Base-by-base conservation (phyloP, 1,140 invertebrate species). In the Drosophila navojoa region DNA sequence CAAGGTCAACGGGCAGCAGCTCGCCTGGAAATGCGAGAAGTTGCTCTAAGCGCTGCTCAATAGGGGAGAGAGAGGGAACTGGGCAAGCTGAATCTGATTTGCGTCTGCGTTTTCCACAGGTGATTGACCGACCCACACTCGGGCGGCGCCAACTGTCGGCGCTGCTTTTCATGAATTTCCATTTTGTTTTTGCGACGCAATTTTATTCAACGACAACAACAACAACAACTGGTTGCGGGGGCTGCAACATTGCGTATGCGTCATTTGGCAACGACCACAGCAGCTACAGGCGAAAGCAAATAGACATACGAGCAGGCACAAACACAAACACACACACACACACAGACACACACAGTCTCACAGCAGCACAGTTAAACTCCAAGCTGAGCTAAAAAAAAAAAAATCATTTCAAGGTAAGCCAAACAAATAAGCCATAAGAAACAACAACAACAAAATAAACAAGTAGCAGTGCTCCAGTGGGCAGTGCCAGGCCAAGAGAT, bases 101-200 rank as follows among this genome's bases (percentile, higher is more conserved):
- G 44, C 52, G 22, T 44, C 16, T 57, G 29, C 11, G n/a, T 29
- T 25, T 42, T 25, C 42, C 5, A 10, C 16, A 42, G 68, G 68
- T 71, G 68, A 64, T 22, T 71, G 68, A 71, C 68, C 60, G 60
- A 49, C 63, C 19, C 57, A 53, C 61, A 13, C 50, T 5, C 15
- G 35, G 13, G 29, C 22, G 25, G 5, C 32, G 54, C 19, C 38
- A 10, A 44, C 55, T 32, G 55, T 13, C 54, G 58, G 55, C 68
- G 55, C 68, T 63, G 40, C 32, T 35, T 52, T 16, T 44, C 40
- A 19, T 32, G 15, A 16, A 63, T 63, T 63, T 67, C 35, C 67
- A 54, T 58, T 60, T 45, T 27, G 9, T 64, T 52, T 52, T 77
- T 85, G 75, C 81, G 78, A 64, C 76, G 64, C 58, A 86, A 53